These are phyloP conservation scores for Podargus strigoides DNA, from an alignment of 2,797 vertebrate genomes.

Conservation along the genomic window DNA sequence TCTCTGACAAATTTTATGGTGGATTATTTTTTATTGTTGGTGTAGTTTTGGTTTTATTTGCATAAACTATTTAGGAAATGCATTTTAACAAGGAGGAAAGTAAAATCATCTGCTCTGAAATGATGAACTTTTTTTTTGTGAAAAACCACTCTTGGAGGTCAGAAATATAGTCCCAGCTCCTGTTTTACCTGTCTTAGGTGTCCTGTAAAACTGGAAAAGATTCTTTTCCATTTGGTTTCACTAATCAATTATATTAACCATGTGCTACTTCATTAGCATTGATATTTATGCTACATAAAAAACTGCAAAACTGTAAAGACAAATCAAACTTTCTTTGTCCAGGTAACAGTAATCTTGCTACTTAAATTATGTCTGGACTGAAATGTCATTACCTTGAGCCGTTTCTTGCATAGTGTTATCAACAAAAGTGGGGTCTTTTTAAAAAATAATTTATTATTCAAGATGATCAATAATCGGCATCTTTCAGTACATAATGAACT, in stretches of 20 bases:
- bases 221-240: background rate
- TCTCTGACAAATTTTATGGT: background rate
- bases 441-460: background rate
- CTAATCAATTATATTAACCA: rapidly evolving
- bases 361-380: background rate
- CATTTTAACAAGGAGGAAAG: background rate
- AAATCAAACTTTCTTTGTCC: background rate
- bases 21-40: rapidly evolving
- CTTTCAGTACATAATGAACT: background rate
- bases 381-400: background rate
- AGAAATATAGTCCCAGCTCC: background rate
- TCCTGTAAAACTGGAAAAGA: background rate
- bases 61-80: background rate
- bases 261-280: background rate
- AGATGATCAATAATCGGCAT: background rate
- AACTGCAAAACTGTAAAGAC: background rate
- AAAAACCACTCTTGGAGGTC: background rate
- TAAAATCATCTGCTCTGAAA: background rate
- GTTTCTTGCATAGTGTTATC: background rate
- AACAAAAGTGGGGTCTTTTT: background rate
- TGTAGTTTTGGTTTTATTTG: background rate
- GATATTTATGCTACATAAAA: background rate
- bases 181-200: background rate
- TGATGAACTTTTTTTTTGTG: rapidly evolving
- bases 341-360: background rate